Base-by-base conservation (phyloP, 2,113 vertebrate genomes). In the Syrrhaptes paradoxus region DNA sequence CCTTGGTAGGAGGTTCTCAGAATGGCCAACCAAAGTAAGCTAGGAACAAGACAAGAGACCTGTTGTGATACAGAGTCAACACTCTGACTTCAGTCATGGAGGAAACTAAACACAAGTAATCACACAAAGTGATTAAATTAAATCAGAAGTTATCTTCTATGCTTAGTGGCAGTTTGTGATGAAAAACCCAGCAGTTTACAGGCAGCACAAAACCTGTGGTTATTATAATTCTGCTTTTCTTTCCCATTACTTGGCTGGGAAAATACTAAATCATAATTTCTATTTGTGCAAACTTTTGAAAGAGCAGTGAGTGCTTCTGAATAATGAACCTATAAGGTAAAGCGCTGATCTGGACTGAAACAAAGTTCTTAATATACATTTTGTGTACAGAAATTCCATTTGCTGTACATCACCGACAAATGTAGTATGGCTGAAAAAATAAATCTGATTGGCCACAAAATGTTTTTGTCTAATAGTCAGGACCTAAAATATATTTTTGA, bases 301-400 rank as follows among this genome's bases (percentile, higher is more conserved):
- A 45, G 48, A 92, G 16, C 25, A 10, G n/a, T 11, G 38, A 87
- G 7, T 59, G 29, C 51, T 78, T 70, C 43, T 21, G 17, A 70
- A 49, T 76, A 84, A 71, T 52, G 31, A 28, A 76, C 16, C 17
- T 71, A 38, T 22, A 58, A 61, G 45, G 41, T 61, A 43, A 87
- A 79, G 38, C 51, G 66, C 62, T 67, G 36, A 57, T 72, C 31
- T 62, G 74, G 21, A 58, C 67, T 38, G 34, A 94, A 90, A 77
- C 29, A 67, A 57, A 63, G 45, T 4, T 75, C 52, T 68, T 78
- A 36, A 81, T 85, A 85, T 25, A 32, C 18, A 29, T 72, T 52
- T 45, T 88, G 24, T 78, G 45, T 41, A 45, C 59, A 86, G 76
- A 75, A 87, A 90, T 96, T 94, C 95, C 74, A 48, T 72, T 90